Evolutionary conservation across 2,888 invertebrate species (phyloP), one percentile per base, ranked within the genome.

Genomic region (Volucella inflata): DNA sequence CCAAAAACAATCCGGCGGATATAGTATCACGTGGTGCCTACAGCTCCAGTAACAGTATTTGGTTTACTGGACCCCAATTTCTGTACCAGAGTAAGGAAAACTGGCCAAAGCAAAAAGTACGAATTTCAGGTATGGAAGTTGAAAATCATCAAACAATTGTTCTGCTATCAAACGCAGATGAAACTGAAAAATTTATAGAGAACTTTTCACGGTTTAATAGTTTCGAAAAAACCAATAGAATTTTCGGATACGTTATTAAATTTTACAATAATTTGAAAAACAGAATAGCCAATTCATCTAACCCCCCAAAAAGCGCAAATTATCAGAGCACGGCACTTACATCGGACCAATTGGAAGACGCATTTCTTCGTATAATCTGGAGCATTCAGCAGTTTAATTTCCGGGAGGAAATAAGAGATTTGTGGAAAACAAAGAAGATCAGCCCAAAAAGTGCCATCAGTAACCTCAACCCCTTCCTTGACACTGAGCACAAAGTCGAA

Each of bases 371-470:
- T n/a, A n/a, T n/a, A n/a, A n/a, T n/a, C n/a, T n/a, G n/a, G n/a
- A n/a, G n/a, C n/a, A n/a, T n/a, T n/a, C n/a, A n/a, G n/a, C n/a
- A n/a, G n/a, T n/a, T n/a, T n/a, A n/a, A n/a, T n/a, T n/a, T n/a
- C n/a, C n/a, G n/a, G n/a, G n/a, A n/a, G n/a, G n/a, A n/a, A n/a
- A n/a, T n/a, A n/a, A n/a, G n/a, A n/a, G n/a, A n/a, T n/a, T n/a
- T n/a, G n/a, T n/a, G n/a, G n/a, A n/a, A n/a, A n/a, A n/a, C n/a
- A n/a, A n/a, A n/a, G n/a, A n/a, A n/a, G n/a, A n/a, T n/a, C 8
- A 67, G 51, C 50, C 51, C 65, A 53, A 67, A 38, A 51, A 51
- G 51, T 53, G 38, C 21, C 40, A 67, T 51, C 40, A 51, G 9
- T 3, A 64, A 64, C 11, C 36, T 48, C 30, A 12, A 48, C 38